A percentile compares a stretch with the other conserved stretches of the same genome.
These are phyloP conservation scores for Typhlichthys eigenmanni DNA, from an alignment of 2,797 vertebrate species.

Conservation along the genomic window DNA sequence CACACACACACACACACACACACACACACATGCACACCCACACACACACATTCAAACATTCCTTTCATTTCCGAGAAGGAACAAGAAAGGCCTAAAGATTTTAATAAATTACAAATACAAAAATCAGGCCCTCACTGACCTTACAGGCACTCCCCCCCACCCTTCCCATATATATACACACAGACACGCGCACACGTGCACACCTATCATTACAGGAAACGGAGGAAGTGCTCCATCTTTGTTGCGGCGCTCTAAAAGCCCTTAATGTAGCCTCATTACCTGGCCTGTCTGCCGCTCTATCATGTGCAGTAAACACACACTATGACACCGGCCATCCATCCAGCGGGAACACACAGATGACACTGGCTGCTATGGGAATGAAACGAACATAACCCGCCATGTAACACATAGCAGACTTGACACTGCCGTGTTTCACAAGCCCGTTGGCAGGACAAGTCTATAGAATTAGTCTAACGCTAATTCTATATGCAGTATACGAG, in stretches of 20 bases:
- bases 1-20: too few species aligned
- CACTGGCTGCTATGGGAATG: slow-evolving; percentile 7
- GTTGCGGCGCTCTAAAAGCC: slow-evolving; percentile 77
- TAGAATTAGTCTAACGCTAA: too few species aligned
- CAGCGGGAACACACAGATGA: slow-evolving; percentile 40
- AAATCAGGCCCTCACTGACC: too few species aligned
- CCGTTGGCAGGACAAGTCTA: too few species aligned
- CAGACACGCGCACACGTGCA: slow-evolving; percentile 38
- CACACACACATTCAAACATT: too few species aligned
- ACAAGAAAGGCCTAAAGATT: too few species aligned
- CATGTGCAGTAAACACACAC: slow-evolving; percentile 78
- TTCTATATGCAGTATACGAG: too few species aligned
- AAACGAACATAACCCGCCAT: background rate
- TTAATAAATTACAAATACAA: too few species aligned
- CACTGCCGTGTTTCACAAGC: too few species aligned
- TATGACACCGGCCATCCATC: slow-evolving; percentile 75
- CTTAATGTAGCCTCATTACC: slow-evolving; percentile 79
- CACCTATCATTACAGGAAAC: slow-evolving; percentile 70
- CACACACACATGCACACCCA: too few species aligned
- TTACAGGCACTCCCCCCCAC: background rate
- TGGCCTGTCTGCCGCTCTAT: slow-evolving; percentile 75
- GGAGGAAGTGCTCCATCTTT: slow-evolving; percentile 74
- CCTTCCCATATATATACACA: slow-evolving; percentile 1
- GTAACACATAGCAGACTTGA: slow-evolving; percentile 47
- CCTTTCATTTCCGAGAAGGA: too few species aligned